A percentile compares a stretch with the other conserved stretches of the same genome.
These are phyloP conservation scores for Carettochelys insculpta DNA, from an alignment of 2,113 vertebrate species.

Conservation along the genomic window DNA sequence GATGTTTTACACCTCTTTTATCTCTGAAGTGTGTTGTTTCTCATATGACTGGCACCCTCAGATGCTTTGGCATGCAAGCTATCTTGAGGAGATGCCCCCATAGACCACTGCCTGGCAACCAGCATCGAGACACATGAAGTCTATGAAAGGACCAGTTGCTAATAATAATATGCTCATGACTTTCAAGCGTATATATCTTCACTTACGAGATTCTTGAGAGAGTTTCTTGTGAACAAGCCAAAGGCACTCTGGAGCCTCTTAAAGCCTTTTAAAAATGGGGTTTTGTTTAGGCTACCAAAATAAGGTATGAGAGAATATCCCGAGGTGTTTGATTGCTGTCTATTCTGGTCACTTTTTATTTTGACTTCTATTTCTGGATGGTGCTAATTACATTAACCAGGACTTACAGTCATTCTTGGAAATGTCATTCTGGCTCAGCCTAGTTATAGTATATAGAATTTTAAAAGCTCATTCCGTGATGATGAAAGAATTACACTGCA, in stretches of 20 bases:
- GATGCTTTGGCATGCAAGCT: background rate
- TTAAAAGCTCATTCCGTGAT: background rate
- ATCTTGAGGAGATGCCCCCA: background rate
- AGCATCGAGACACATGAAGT: background rate
- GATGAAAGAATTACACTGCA: background rate
- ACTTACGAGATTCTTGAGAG: constrained; percentile 6
- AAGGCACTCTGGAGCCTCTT: background rate
- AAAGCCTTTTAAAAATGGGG: background rate
- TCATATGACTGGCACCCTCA: background rate
- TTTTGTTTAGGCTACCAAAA: background rate
- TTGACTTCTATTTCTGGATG: background rate
- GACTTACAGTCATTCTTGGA: background rate
- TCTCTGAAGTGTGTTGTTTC: background rate
- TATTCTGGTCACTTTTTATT: background rate
- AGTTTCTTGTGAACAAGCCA: background rate
- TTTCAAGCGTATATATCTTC: background rate
- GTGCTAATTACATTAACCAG: background rate
- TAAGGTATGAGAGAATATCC: background rate
- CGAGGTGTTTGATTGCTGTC: background rate
- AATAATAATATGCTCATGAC: background rate
- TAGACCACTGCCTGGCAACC: background rate
- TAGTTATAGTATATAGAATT: background rate
- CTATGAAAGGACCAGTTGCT: background rate
- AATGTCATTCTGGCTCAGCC: background rate
- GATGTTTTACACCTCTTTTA: background rate